phyloP scores from a whole-genome alignment of 2,113 vertebrate genomes.

The Motacilla tschutschensis region DNA sequence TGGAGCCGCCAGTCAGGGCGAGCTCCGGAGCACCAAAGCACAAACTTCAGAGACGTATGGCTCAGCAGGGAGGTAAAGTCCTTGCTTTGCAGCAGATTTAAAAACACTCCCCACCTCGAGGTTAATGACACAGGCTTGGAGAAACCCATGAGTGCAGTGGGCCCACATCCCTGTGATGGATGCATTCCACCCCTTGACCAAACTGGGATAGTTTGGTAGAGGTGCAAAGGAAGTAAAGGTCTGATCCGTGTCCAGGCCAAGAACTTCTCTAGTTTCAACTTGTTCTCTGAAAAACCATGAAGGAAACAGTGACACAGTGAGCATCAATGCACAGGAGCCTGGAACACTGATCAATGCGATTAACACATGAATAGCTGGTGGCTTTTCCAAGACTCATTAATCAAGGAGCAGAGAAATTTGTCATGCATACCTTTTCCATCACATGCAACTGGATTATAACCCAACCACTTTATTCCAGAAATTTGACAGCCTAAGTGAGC shows the following conservation, averaged over 20 bases:
- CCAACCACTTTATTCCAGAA: background rate
- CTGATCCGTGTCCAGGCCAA: background rate
- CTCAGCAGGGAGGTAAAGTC: background rate
- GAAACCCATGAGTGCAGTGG: background rate
- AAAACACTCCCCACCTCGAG: background rate
- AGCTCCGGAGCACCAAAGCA: background rate
- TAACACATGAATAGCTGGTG: background rate
- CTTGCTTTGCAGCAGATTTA: background rate
- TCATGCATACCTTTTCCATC: background rate
- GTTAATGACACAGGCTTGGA: background rate
- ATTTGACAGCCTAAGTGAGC: background rate
- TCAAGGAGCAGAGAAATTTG: background rate
- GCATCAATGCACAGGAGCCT: background rate
- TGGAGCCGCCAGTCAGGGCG: background rate
- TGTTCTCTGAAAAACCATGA: background rate
- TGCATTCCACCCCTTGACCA: background rate
- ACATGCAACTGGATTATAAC: background rate
- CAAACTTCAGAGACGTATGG: background rate
- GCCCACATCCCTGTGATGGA: background rate
- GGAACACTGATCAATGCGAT: background rate
- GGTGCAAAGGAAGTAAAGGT: background rate
- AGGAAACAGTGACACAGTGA: background rate
- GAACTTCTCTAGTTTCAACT: background rate
- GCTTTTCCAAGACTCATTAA: background rate
- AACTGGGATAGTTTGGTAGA: fast-evolving